Base-by-base conservation (phyloP, 2,888 invertebrate genomes). In the Drosophila seclusa region DNA sequence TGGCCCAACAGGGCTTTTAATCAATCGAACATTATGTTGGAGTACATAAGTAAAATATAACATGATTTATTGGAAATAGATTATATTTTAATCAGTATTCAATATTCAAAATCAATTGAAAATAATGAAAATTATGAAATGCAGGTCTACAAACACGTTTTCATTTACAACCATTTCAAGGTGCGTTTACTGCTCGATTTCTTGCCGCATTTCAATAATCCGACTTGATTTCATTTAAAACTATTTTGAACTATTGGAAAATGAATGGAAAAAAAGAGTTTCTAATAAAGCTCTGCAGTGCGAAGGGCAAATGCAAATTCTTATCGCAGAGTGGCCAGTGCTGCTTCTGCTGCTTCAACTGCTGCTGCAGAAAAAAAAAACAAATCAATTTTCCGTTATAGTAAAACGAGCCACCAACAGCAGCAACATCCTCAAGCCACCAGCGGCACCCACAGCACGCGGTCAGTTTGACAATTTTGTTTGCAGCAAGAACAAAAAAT, bases 331-430 rank as follows among this genome's bases (percentile, higher is more conserved):
- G 63, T 32, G 21, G 59, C 48, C 83, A 83, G 78, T 68, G 42
- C 32, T 36, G 52, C 34, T 13, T 52, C 52, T 32, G 45, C 36
- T 21, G 53, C 48, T 31, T 50, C 38, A 10, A 49, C 65, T 54
- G 62, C 62, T 24, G 72, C 62, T 38, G 73, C 68, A 68, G 60
- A 53, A 76, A 83, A 76, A 78, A 69, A 76, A 78, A 69, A 73
- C 75, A 81, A 85, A 85, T 85, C 85, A 85, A 85, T 87, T 85
- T 84, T 70, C 68, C 48, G 57, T 68, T 48, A 72, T 62, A 72
- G 61, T 53, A 48, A 69, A 57, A 45, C 59, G 50, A 72, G 50
- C 31, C 49, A 27, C 13, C 36, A 45, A 42, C 38, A 27, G 27
- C 31, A 34, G 36, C 24, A 55, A 31, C 50, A 50, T 31, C 40